phyloP scores from a whole-genome alignment of 2,888 invertebrate genomes.

The Danaus chrysippus region DNA sequence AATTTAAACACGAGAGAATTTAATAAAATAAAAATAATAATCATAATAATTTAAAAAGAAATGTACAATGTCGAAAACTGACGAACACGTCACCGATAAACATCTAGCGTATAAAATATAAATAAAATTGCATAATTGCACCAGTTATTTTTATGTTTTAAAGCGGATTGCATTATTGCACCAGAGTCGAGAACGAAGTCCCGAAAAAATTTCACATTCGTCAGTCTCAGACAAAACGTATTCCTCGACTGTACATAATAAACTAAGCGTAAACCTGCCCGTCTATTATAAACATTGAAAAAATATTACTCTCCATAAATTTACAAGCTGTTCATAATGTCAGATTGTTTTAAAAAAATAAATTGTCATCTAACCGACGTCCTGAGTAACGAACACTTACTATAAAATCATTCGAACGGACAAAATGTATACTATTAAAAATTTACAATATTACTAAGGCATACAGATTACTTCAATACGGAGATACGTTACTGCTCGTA shows the following conservation, averaged over 20 bases:
- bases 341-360: constrained; percentile 15
- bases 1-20: constrained; percentile 12
- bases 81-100: constrained; percentile 9
- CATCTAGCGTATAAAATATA: neutral
- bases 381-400: constrained; percentile 3
- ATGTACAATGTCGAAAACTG: constrained; percentile 21
- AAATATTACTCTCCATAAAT: constrained; percentile 54
- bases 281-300: constrained; percentile 50
- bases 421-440: constrained; percentile 16
- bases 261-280: constrained; percentile 51
- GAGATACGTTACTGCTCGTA: constrained; percentile 19
- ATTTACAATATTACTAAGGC: constrained; percentile 29
- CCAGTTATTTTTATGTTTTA: neutral
- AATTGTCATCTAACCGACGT: constrained; percentile 11
- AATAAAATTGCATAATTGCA: constrained; percentile 10
- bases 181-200: neutral
- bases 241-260: constrained; percentile 66
- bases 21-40: constrained; percentile 3
- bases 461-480: constrained; percentile 14
- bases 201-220: neutral
- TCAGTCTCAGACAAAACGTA: constrained; percentile 32
- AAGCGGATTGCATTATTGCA: constrained; percentile 3
- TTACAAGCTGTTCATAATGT: constrained; percentile 11
- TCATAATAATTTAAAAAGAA: constrained; percentile 16
- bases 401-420: too few relatives aligned